Evolutionary conservation across 2,888 invertebrate species (phyloP).

Genomic region (Apomyelois bistriatella): DNA sequence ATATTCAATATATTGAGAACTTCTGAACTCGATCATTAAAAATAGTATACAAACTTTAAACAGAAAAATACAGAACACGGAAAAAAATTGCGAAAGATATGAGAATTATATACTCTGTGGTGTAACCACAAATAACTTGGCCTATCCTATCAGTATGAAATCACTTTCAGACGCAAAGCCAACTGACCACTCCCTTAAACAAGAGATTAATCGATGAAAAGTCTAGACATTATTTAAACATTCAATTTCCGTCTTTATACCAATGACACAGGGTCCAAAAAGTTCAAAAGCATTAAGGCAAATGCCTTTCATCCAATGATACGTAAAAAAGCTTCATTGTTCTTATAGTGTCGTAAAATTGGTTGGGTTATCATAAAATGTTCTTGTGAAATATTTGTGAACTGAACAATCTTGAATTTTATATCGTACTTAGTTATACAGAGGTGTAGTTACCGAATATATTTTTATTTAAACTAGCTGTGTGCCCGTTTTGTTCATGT

Average conservation of each 20-base stretch:
- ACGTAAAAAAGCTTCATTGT: constrained; percentile 15
- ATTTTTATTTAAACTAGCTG: too few species aligned
- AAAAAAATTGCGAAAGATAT: too few species aligned
- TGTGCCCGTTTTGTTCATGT: too few species aligned
- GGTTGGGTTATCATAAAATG: constrained; percentile 13
- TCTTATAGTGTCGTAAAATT: constrained; percentile 14
- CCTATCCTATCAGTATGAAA: too few species aligned
- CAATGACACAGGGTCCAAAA: neutral
- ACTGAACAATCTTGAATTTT: neutral
- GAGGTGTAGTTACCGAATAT: neutral
- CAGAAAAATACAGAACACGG: too few species aligned
- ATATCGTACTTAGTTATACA: neutral
- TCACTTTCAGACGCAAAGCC: neutral
- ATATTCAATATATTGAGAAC: too few species aligned
- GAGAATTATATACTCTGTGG: too few species aligned
- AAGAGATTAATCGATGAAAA: constrained; percentile 5
- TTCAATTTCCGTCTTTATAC: neutral
- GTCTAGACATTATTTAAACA: constrained; percentile 2
- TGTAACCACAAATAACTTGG: too few species aligned
- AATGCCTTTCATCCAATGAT: constrained; percentile 5
- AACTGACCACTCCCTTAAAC: constrained; percentile 8
- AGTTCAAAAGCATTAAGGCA: constrained; percentile 1
- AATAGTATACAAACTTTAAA: too few species aligned
- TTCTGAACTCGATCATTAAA: too few species aligned
- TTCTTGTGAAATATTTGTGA: constrained; percentile 9